phyloP scores from a whole-genome alignment of 1,140 invertebrate species.

The Gyrodactylus bullatarudis region DNA sequence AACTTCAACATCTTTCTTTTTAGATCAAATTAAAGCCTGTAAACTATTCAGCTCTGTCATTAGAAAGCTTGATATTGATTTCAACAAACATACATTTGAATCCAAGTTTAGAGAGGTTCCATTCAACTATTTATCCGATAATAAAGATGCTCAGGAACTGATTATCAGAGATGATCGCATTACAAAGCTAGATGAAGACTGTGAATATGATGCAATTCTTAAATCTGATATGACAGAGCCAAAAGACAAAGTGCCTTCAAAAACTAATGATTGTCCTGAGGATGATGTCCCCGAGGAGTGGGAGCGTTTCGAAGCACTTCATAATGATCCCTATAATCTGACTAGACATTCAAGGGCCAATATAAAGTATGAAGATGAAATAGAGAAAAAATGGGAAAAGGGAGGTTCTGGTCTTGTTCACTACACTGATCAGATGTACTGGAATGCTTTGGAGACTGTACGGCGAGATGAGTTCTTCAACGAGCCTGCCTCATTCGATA shows the following conservation, averaged over 20 bases:
- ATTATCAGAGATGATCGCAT: not conserved
- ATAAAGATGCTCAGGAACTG: not conserved
- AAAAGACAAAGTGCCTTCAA: not conserved
- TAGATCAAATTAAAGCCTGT: constrained; percentile 24
- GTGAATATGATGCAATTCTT: not conserved
- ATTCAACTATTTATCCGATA: constrained; percentile 19
- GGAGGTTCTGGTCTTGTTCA: constrained; percentile 29
- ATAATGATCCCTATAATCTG: constrained; percentile 26
- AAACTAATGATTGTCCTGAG: constrained; percentile 9
- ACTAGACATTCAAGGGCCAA: constrained; percentile 18
- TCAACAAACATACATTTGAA: constrained; percentile 15
- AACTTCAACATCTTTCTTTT: constrained; percentile 24
- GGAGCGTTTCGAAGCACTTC: constrained; percentile 26
- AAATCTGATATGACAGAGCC: not conserved
- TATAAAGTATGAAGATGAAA: constrained; percentile 25
- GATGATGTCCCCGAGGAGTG: constrained; percentile 19
- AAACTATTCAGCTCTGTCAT: constrained; percentile 24
- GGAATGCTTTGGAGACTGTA: constrained; percentile 21
- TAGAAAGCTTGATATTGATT: constrained; percentile 21
- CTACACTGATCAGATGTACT: constrained; percentile 28
- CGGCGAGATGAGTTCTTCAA: constrained; percentile 11
- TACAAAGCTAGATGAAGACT: not conserved
- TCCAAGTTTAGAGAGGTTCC: constrained; percentile 23
- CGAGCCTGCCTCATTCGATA: constrained; percentile 8
- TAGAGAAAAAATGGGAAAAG: constrained; percentile 30